phyloP scores from a whole-genome alignment of 2,113 vertebrate species.

The Balaenoptera acutorostrata region DNA sequence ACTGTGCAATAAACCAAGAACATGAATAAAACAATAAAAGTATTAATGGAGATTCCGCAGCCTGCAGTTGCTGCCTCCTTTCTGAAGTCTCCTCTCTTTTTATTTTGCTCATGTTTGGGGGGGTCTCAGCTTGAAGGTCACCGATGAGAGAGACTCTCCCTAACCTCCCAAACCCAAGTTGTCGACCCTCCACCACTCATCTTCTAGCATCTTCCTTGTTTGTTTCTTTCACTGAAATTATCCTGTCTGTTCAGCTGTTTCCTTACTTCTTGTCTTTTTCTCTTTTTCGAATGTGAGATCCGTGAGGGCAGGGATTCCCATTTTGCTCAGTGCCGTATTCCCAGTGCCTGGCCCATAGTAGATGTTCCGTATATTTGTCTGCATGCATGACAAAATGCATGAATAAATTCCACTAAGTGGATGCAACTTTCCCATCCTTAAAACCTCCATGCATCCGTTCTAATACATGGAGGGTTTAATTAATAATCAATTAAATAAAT shows the following conservation, averaged over 20 bases:
- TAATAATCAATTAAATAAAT: no score
- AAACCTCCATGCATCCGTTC: not conserved
- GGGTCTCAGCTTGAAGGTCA: not conserved
- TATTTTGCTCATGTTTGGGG: not conserved
- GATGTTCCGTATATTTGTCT: not conserved
- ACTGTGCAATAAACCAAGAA: constrained; percentile 58
- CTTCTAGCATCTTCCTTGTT: not conserved
- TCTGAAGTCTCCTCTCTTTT: not conserved
- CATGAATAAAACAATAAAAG: constrained; percentile 43
- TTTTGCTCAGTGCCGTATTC: not conserved
- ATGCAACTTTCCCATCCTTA: not conserved
- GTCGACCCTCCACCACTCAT: no score
- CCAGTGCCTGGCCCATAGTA: not conserved
- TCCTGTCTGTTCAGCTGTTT: not conserved
- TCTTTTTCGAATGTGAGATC: not conserved
- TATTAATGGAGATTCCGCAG: not conserved
- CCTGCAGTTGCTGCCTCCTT: not conserved
- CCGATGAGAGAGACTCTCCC: not conserved
- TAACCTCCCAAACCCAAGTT: not conserved
- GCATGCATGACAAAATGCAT: not conserved
- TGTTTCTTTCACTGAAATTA: not conserved
- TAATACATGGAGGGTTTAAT: no score
- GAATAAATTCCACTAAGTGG: not conserved
- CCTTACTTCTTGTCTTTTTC: not conserved
- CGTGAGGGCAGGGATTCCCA: not conserved